Percentiles rank a stretch among this genome's conserved stretches.
Evolutionary conservation across 2,797 vertebrate genomes (phyloP).

Genomic region (Catharus ustulatus): DNA sequence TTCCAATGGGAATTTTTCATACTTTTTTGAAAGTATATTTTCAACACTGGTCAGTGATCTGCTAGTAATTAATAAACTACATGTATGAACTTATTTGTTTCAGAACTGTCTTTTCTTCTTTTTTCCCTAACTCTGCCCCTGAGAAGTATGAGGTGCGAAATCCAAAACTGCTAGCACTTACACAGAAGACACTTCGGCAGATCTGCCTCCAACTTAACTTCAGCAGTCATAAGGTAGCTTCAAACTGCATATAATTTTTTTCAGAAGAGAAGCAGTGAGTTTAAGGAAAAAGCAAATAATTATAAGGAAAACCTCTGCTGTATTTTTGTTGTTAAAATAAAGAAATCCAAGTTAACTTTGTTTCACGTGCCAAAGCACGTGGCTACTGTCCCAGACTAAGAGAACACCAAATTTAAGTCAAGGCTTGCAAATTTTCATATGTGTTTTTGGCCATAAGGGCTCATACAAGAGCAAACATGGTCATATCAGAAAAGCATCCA

Average conservation of each 20-base stretch:
- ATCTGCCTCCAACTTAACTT: neutral
- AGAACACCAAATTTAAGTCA: neutral
- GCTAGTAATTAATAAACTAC: neutral
- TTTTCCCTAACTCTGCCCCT: neutral
- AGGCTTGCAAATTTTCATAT: neutral
- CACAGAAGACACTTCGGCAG: neutral
- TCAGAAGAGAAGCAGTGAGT: neutral
- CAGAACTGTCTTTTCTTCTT: neutral
- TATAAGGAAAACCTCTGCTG: neutral
- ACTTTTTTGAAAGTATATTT: neutral
- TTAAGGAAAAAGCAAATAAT: neutral
- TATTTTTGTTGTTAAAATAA: neutral
- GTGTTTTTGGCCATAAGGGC: neutral
- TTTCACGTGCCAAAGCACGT: neutral
- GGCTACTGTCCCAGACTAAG: neutral
- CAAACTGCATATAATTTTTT: neutral
- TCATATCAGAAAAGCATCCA: neutral
- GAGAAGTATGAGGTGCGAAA: neutral
- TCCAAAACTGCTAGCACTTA: neutral
- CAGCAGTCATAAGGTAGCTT: neutral
- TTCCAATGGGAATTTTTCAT: neutral
- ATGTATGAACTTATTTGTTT: neutral
- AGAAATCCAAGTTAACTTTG: neutral
- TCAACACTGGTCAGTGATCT: neutral
- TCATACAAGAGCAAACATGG: neutral